A percentile compares a stretch with the other conserved stretches of the same genome.
These are phyloP conservation scores for Linyphia triangularis DNA, from an alignment of 2,888 invertebrate genomes.

Conservation along the genomic window DNA sequence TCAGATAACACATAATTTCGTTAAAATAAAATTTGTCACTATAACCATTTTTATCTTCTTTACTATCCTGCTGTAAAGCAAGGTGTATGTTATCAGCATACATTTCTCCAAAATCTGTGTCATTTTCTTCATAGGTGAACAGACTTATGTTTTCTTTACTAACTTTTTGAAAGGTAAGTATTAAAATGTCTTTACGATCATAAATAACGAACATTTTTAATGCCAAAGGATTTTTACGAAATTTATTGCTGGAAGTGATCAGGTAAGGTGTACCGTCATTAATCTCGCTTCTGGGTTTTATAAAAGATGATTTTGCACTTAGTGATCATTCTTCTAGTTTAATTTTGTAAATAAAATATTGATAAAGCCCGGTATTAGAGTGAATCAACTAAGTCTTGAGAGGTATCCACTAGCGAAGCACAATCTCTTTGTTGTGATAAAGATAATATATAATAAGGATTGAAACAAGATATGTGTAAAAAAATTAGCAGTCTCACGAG, in stretches of 20 bases:
- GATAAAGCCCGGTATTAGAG: background rate
- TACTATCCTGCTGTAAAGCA: background rate
- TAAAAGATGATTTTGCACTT: constrained; percentile 16
- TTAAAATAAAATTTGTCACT: background rate
- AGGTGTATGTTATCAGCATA: background rate
- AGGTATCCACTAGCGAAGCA: background rate
- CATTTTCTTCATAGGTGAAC: background rate
- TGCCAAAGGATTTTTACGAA: constrained; percentile 22
- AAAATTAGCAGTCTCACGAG: too few relatives aligned
- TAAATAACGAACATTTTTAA: constrained; percentile 43
- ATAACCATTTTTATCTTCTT: background rate
- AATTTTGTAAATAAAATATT: constrained; percentile 23
- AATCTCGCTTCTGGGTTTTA: constrained; percentile 13
- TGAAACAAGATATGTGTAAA: too few relatives aligned
- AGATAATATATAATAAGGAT: too few relatives aligned
- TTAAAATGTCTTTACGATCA: constrained; percentile 35
- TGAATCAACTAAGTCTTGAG: background rate
- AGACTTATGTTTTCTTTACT: background rate
- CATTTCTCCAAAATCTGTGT: background rate
- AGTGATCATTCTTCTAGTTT: constrained; percentile 12
- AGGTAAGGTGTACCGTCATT: constrained; percentile 34
- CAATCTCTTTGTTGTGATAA: background rate
- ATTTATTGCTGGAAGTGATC: constrained; percentile 29
- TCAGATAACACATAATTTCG: background rate
- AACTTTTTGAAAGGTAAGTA: background rate